Base-by-base conservation (phyloP, 2,113 vertebrate species). In the Marcusenius ussheri region DNA sequence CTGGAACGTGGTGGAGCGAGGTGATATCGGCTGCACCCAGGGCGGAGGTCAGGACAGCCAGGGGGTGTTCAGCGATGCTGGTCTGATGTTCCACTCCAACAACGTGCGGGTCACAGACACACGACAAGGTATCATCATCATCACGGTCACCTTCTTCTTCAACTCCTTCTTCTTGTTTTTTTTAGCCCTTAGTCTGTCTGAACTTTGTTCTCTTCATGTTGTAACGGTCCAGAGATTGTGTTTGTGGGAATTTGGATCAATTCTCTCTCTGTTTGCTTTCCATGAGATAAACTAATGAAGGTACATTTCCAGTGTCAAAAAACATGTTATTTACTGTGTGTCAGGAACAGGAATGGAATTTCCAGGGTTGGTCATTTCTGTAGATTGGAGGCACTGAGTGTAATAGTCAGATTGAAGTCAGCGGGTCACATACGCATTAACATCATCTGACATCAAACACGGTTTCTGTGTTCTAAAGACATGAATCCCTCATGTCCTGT, bases 11-110 rank as follows among this genome's bases (percentile, higher is more conserved):
- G 97, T 99, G 91, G 96, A 97, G 92, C 92, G 92, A 1, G 91
- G 95, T 0, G 98, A 98, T 94, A 95, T 97, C 0, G 97, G 96
- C 88, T 99, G 97, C 92, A 97, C 96, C 0, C 50, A 93, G 0
- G 98, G 97, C 19, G 97, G 97, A 0, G 97, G 97, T 1, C 74
- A 1, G 39, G 88, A 97, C 89, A 96, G 95, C 0, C 13, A 88
- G 0, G 94, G 94, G 0, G 97, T 99, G 86, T 98, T 99, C 84
- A 49, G 8, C 0, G 96, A 97, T 0, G 97, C 98, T 0, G 98
- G 98, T 5, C 93, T 99, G 90, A 90, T 95, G 88, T 91, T 96
- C 88, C 0, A 56, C 90, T 96, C 96, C 88, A 97, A 0, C 70
- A 0, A 46, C 1, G 39, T 89, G 0, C 49, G 94, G 3, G 0